Percentiles rank a stretch among this genome's conserved stretches.
Conservation (phyloP, 2,888 invertebrate species). For the Stomorhina lunata region DNA sequence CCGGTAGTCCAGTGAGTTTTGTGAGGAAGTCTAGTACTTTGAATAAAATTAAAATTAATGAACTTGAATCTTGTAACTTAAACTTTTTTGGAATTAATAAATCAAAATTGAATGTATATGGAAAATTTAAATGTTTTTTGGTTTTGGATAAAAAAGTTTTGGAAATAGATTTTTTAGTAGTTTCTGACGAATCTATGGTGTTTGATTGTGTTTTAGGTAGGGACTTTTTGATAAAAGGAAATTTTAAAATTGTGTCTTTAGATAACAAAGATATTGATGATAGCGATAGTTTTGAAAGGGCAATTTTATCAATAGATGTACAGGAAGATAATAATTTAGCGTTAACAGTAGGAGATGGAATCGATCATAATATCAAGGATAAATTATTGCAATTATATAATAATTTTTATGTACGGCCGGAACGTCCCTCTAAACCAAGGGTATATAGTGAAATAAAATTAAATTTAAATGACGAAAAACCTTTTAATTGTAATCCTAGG, state of each 20-base stretch:
- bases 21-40: background rate
- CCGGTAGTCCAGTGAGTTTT: slow-evolving; percentile 19
- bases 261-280: background rate
- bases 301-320: slow-evolving; percentile 12
- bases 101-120: slow-evolving; percentile 14
- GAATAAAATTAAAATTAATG: background rate
- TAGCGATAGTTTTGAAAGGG: background rate
- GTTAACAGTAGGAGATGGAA: background rate
- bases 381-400: background rate
- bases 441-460: slow-evolving; percentile 19
- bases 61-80: background rate
- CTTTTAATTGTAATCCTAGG: slow-evolving; percentile 37
- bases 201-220: slow-evolving; percentile 33
- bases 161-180: slow-evolving; percentile 9
- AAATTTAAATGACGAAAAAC: slow-evolving; percentile 6
- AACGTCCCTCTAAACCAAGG: slow-evolving; percentile 6
- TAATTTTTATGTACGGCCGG: slow-evolving; percentile 23
- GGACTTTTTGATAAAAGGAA: slow-evolving; percentile 15
- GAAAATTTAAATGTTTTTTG: background rate
- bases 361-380: background rate
- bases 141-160: background rate
- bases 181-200: slow-evolving; percentile 15
- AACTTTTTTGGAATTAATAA: slow-evolving; percentile 34
- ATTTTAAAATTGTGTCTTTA: background rate
- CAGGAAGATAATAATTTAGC: background rate